phyloP scores from a whole-genome alignment of 2,113 vertebrate genomes.

The Microtus oregoni region DNA sequence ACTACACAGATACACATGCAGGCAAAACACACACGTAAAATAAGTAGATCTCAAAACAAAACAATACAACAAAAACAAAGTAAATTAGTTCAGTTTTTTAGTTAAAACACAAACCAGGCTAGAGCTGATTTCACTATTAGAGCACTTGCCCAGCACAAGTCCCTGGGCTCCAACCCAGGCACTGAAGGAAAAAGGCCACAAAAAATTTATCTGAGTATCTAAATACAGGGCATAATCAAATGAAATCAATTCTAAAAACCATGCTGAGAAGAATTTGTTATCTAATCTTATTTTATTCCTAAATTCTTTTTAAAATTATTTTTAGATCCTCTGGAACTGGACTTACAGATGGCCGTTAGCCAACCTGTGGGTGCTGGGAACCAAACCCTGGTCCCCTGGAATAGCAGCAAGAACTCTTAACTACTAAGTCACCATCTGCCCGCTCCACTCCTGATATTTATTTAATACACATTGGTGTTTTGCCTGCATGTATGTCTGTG shows the following conservation, averaged over 20 bases:
- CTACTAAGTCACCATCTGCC: background rate
- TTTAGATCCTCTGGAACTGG: background rate
- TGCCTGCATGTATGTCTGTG: background rate
- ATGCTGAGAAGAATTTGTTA: background rate
- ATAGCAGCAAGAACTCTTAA: background rate
- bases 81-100: background rate
- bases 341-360: background rate
- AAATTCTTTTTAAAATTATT: background rate
- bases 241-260: constrained; percentile 28
- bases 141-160: background rate
- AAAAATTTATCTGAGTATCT: background rate
- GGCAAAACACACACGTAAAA: background rate
- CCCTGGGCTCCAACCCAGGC: background rate
- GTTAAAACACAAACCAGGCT: background rate
- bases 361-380: background rate
- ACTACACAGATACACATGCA: background rate
- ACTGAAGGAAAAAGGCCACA: background rate
- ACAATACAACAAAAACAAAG: background rate
- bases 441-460: background rate
- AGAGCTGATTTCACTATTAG: background rate
- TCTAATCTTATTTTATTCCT: background rate
- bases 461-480: background rate
- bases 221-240: background rate
- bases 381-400: background rate
- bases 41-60: background rate